Base-by-base conservation (phyloP, 2,113 vertebrate genomes). In the Aegotheles bennettii region DNA sequence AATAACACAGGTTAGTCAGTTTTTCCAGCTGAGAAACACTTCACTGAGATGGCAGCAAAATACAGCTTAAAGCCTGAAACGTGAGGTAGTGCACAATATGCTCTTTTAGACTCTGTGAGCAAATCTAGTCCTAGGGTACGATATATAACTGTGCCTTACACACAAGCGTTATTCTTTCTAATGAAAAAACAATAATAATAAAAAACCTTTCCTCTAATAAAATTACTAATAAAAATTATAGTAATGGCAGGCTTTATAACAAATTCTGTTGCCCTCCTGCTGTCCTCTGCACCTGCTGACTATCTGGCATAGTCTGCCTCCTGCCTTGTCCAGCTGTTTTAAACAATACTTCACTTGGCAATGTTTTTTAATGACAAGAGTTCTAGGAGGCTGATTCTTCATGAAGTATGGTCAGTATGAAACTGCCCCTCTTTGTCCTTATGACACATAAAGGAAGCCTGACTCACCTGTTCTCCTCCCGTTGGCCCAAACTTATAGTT, bases 271-370 rank as follows among this genome's bases (percentile, higher is more conserved):
- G 60, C 83, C 86, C 90, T 96, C 91, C 94, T 90, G 94, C 95
- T 93, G 87, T 94, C 79, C 43, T 77, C 71, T 84, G 79, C 93
- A 97, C 96, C 96, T 96, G 94, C 79, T 87, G 43, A 51, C 56
- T 94, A 86, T 84, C 90, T 94, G 84, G 81, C 59, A 64, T 5
- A 80, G 54, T 35, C 50, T 80, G 57, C 79, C 87, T 95, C 82
- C 84, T 84, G 59, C 78, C 69, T 91, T 81, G 78, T 75, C 93
- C 94, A 95, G 91, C 88, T 96, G 76, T 84, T 95, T 95, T 67
- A 88, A 88, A 91, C 0, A 5, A 60, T 90, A 84, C 73, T 78
- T 87, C 86, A 48, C 26, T 79, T 16, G 5, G 50, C 70, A 92
- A 11, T 16, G 50, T 59, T 56, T 86, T 54, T 40, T 78, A 77